phyloP scores from a whole-genome alignment of 1,140 invertebrate genomes.

The Drosophila suzukii region DNA sequence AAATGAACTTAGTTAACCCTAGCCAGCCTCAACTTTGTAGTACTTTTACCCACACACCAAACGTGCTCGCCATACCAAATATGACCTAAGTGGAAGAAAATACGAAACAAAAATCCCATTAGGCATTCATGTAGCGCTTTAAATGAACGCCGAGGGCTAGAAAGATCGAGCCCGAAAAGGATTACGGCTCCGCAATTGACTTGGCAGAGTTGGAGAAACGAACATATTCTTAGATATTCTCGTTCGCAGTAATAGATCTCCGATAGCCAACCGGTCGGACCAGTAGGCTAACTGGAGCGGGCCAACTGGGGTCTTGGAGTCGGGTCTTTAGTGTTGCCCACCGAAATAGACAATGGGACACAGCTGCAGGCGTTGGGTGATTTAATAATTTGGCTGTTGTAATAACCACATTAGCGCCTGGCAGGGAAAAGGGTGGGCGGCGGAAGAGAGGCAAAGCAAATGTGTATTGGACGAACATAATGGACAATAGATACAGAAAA shows the following conservation, averaged over 20 bases:
- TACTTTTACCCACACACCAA: constrained; percentile 37
- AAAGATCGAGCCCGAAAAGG: constrained; percentile 47
- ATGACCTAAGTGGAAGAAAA: constrained; percentile 41
- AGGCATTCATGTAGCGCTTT: constrained; percentile 47
- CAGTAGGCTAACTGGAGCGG: constrained; percentile 53
- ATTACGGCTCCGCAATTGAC: constrained; percentile 50
- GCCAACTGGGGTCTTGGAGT: constrained; percentile 44
- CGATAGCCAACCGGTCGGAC: constrained; percentile 73
- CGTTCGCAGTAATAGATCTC: constrained; percentile 45
- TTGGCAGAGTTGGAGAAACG: constrained; percentile 16
- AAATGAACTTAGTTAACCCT: constrained; percentile 49
- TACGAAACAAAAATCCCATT: constrained; percentile 46
- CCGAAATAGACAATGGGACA: constrained; percentile 49
- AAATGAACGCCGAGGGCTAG: constrained; percentile 18
- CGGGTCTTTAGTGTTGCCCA: constrained; percentile 23
- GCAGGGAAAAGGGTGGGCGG: not conserved
- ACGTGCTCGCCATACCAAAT: constrained; percentile 59
- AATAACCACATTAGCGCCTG: constrained; percentile 52
- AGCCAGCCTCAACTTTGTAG: constrained; percentile 43
- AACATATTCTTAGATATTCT: constrained; percentile 25
- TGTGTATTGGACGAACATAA: constrained; percentile 26
- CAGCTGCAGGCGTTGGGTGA: constrained; percentile 54
- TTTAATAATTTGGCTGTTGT: constrained; percentile 46
- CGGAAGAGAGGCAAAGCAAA: constrained; percentile 27
- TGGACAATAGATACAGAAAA: not conserved